A percentile compares a stretch with the other conserved stretches of the same genome.
Evolutionary conservation across 64 coral and sea anemone species (phyloP).

Genomic region (Pocillopora verrucosa): DNA sequence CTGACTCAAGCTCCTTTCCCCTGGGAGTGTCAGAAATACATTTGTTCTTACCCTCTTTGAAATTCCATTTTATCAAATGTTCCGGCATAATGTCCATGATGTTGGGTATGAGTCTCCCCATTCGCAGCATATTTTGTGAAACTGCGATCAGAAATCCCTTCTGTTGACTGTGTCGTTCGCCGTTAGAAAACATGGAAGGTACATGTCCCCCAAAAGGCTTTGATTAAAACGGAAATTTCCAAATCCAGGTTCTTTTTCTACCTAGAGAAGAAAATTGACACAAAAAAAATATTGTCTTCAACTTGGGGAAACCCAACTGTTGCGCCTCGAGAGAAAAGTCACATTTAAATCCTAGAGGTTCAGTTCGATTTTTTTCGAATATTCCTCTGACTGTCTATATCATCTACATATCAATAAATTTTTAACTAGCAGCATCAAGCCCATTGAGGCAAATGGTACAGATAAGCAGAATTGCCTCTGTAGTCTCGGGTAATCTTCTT

Average conservation of each 20-base stretch:
- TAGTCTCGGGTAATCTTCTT: too few species aligned
- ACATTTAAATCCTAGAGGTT: too few species aligned
- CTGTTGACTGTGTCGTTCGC: constrained; percentile 57
- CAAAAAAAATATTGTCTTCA: too few species aligned
- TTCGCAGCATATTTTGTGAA: constrained; percentile 64
- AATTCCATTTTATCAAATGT: constrained; percentile 91
- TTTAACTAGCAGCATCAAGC: too few species aligned
- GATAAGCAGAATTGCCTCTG: too few species aligned
- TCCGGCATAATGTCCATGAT: constrained; percentile 94
- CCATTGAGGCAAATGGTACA: too few species aligned
- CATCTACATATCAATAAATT: too few species aligned
- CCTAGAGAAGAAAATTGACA: constrained; percentile 32
- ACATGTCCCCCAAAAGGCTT: constrained; percentile 70
- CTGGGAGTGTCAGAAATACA: background rate
- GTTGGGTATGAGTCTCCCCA: constrained; percentile 62
- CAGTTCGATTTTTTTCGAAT: too few species aligned
- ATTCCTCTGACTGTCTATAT: too few species aligned
- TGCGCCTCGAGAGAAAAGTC: too few species aligned
- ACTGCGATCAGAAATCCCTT: constrained; percentile 77
- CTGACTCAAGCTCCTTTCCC: too few species aligned
- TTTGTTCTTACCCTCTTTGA: constrained; percentile 74
- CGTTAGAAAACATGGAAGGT: constrained; percentile 88
- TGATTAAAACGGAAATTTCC: constrained; percentile 86
- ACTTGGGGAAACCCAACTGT: too few species aligned
- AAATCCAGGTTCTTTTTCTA: constrained; percentile 82